These are phyloP conservation scores for Drosophila melanogaster DNA, from an alignment of 1,140 invertebrate genomes.

Conservation along the genomic window DNA sequence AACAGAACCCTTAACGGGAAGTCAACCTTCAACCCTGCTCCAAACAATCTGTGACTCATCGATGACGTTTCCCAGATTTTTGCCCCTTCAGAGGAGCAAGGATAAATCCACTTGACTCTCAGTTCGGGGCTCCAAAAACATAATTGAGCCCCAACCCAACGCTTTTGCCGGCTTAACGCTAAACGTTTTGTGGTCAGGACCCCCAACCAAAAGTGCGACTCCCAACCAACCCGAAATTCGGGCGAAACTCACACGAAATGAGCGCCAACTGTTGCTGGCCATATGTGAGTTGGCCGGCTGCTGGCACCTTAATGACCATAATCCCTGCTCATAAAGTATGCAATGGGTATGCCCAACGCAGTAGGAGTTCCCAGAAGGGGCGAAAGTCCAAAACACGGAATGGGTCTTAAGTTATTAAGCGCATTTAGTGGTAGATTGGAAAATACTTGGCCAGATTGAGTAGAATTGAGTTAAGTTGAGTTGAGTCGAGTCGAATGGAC, in stretches of 20 bases:
- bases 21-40: constrained; percentile 5
- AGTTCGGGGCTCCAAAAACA: constrained; percentile 11
- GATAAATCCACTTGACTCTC: constrained; percentile 27
- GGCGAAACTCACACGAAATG: constrained; percentile 5
- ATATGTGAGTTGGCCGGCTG: constrained; percentile 2
- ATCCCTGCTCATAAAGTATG: constrained; percentile 71
- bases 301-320: constrained; percentile 65
- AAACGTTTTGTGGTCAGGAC: constrained; percentile 60
- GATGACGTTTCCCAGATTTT: constrained; percentile 12
- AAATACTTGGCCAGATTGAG: constrained; percentile 38
- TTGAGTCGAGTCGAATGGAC: constrained; percentile 2
- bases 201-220: constrained; percentile 1
- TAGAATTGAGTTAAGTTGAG: not conserved
- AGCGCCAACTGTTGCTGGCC: constrained; percentile 58
- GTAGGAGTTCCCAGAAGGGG: not conserved
- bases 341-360: constrained; percentile 19
- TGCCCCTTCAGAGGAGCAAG: not conserved
- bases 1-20: not conserved
- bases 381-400: constrained; percentile 4
- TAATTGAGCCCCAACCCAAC: constrained; percentile 47
- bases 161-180: constrained; percentile 44
- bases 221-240: not conserved
- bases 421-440: constrained; percentile 41
- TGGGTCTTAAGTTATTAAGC: constrained; percentile 43
- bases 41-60: constrained; percentile 43